These are phyloP conservation scores for Conopomorpha cramerella DNA, from an alignment of 1,140 invertebrate genomes.

Conservation along the genomic window DNA sequence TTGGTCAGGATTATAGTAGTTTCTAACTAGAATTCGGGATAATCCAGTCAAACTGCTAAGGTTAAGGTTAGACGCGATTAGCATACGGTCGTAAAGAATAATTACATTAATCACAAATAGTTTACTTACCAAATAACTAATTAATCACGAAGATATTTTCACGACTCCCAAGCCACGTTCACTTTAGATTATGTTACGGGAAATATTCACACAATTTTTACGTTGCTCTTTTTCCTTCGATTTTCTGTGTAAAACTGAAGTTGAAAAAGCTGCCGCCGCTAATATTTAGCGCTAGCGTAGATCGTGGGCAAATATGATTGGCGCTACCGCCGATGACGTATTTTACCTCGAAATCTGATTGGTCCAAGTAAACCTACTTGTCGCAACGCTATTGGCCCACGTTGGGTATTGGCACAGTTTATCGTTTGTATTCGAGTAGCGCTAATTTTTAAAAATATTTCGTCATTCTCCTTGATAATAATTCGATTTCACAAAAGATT, in stretches of 20 bases:
- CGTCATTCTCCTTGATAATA: not conserved
- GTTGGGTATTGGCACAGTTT: conserved; percentile 29
- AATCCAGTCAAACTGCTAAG: too few species aligned
- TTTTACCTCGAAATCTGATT: conserved; percentile 14
- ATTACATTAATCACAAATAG: too few species aligned
- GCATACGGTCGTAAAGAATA: too few species aligned
- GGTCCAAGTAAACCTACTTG: conserved; percentile 39
- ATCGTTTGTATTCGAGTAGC: conserved; percentile 28
- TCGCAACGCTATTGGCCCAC: conserved; percentile 43
- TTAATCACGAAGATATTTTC: too few species aligned
- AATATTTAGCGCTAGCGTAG: conserved; percentile 55
- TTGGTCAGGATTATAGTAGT: too few species aligned
- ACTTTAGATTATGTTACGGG: too few species aligned
- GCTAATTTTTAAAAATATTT: not conserved
- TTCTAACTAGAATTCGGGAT: too few species aligned
- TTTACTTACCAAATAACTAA: too few species aligned
- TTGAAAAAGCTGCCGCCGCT: conserved; percentile 33
- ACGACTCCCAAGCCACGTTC: conserved; percentile 17
- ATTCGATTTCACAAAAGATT: too few species aligned
- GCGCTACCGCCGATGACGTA: conserved; percentile 28
- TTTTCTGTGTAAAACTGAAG: conserved; percentile 44
- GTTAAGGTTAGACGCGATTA: too few species aligned
- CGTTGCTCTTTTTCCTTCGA: conserved; percentile 22
- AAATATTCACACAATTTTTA: too few species aligned
- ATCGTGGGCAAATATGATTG: conserved; percentile 45